Conservation (phyloP, 2,113 vertebrate genomes). For the Todiramphus chloris region DNA sequence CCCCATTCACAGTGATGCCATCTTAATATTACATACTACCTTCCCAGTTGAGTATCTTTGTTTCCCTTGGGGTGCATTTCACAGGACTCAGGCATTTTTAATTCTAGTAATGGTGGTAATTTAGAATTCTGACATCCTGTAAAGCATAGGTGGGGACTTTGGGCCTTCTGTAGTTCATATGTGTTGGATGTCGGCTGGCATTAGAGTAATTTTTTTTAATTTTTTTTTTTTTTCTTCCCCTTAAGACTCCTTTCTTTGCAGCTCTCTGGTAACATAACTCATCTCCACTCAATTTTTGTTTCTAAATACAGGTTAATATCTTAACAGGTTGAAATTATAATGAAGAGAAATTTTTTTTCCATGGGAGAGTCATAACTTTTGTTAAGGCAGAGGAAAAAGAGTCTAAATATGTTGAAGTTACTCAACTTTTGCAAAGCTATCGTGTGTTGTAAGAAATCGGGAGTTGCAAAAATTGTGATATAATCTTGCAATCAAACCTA, state of each 20-base stretch:
- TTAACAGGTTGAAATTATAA: background rate
- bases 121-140: background rate
- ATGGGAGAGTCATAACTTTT: background rate
- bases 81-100: background rate
- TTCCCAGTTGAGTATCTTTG: background rate
- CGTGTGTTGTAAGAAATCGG: background rate
- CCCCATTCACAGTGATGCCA: background rate
- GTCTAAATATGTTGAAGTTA: background rate
- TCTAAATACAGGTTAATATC: background rate
- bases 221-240: background rate
- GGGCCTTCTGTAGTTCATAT: rapidly evolving
- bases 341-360: background rate
- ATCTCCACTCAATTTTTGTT: background rate
- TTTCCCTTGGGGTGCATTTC: background rate
- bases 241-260: background rate
- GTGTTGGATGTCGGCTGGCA: background rate
- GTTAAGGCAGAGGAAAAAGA: background rate
- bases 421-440: background rate
- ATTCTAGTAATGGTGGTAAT: background rate
- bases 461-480: background rate
- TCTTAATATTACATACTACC: rapidly evolving
- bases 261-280: background rate
- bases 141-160: background rate
- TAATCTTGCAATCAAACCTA: background rate
- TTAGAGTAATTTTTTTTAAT: background rate